These are phyloP conservation scores for Coptotermes formosanus DNA, from an alignment of 1,140 invertebrate genomes.

Conservation along the genomic window DNA sequence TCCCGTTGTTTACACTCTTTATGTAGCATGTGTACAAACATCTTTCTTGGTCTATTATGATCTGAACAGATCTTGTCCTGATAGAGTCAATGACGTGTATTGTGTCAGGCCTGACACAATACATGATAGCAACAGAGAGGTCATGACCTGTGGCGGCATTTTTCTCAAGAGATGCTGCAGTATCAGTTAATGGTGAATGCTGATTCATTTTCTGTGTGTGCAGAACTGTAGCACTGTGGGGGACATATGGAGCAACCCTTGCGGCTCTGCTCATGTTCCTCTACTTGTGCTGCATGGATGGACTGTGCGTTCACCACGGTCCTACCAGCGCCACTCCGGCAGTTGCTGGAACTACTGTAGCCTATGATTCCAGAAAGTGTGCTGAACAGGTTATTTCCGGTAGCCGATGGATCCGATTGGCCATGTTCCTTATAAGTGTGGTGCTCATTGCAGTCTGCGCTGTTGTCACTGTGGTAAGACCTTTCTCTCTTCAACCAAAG, in stretches of 20 bases:
- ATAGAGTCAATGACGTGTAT: too few relatives aligned
- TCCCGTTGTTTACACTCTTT: too few relatives aligned
- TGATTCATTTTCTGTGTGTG: conserved; percentile 24
- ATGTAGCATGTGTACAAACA: too few relatives aligned
- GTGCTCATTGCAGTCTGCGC: conserved; percentile 64
- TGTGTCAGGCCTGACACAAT: too few relatives aligned
- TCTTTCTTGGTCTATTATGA: too few relatives aligned
- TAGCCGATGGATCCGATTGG: conserved; percentile 62
- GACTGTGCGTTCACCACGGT: conserved; percentile 41
- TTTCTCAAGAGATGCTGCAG: too few relatives aligned
- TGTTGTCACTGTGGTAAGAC: conserved; percentile 66
- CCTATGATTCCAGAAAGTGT: background rate
- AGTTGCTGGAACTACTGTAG: conserved; percentile 38
- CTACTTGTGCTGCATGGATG: conserved; percentile 60
- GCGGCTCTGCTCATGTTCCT: conserved; percentile 62
- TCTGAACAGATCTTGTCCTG: too few relatives aligned
- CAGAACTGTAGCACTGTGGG: conserved; percentile 63
- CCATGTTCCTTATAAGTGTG: conserved; percentile 66
- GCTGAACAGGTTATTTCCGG: conserved; percentile 57
- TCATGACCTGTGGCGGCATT: too few relatives aligned
- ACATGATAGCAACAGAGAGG: too few relatives aligned
- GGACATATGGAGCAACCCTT: conserved; percentile 62
- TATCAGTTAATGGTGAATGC: too few relatives aligned
- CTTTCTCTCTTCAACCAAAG: too few relatives aligned
- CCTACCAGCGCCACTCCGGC: conserved; percentile 36